Evolutionary conservation across 2,113 vertebrate genomes (phyloP), one percentile per base, ranked within the genome.

Genomic region (Panthera uncia): DNA sequence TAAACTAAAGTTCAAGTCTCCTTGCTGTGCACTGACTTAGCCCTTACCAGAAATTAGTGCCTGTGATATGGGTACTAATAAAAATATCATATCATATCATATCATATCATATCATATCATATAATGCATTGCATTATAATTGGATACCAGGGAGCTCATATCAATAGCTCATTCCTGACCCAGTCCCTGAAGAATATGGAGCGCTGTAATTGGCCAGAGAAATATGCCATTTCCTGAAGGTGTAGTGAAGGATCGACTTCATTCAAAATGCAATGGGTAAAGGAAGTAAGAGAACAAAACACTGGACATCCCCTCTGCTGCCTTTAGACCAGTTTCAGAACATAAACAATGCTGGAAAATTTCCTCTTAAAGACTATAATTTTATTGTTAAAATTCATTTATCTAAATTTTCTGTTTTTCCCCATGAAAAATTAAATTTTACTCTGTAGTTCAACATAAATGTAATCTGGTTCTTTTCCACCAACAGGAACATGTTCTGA

Each of bases 381-480:
- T 94, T 74, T 79, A 91, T 13, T 38, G 14, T 88, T 83, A 85
- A 92, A 88, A 94, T 61, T 91, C 48, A n/a, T 57, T 74, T 79
- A 41, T 38, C 18, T 0, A 52, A 45, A 45, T 38, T 87, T 76
- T 82, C 15, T 81, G 33, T 45, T 89, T 86, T 84, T 89, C 45
- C 45, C 52, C 12, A 63, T 76, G 27, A 92, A 52, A 79, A 94
- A 76, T 84, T 92, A 38, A 80, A 82, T 88, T 97, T 94, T 13
- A 38, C n/a, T 27, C 11, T 92, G 3, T 88, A 69, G 73, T 96
- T 91, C 79, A 48, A 92, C 8, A 4, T 84, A 87, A 84, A 31
- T 13, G 27, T 80, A 76, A 66, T 57, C 84, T 96, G 12, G 7
- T 68, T 89, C 27, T 89, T 93, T 86, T 48, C 89, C 36, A 91